These are phyloP conservation scores for Ianthella basta DNA, from an alignment of 37 sponge, comb jelly and placozoan species.

Conservation along the genomic window DNA sequence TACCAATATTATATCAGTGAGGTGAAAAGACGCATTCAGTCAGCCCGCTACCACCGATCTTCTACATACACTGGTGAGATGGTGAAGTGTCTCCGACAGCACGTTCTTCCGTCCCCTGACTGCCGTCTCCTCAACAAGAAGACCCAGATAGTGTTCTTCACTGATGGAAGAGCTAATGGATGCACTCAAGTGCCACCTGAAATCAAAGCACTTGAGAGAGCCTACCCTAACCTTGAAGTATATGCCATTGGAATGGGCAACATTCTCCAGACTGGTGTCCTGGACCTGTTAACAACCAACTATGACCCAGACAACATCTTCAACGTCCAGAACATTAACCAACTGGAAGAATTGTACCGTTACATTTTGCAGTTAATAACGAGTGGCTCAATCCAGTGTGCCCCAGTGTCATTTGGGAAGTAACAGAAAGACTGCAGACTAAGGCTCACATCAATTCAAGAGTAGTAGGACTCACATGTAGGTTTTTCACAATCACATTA, in stretches of 20 bases:
- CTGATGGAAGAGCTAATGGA: slow-evolving; percentile 22
- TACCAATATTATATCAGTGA: not conserved
- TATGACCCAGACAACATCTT: slow-evolving; percentile 20
- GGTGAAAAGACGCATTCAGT: not conserved
- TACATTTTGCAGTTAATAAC: not conserved
- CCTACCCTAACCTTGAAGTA: slow-evolving; percentile 4
- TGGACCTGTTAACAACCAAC: not conserved
- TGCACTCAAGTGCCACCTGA: not conserved
- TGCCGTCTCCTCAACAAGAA: not conserved
- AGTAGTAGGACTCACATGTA: no score
- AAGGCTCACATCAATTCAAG: no score
- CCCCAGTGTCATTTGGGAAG: no score
- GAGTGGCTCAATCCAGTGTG: no score
- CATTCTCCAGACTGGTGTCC: not conserved
- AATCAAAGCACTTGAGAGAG: not conserved
- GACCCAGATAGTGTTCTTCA: slow-evolving; percentile 31
- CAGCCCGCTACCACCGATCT: slow-evolving; percentile 4
- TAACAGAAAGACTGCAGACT: no score
- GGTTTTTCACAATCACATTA: no score
- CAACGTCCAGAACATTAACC: slow-evolving; percentile 5
- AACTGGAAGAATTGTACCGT: not conserved
- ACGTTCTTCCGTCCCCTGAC: slow-evolving; percentile 24
- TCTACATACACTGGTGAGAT: slow-evolving; percentile 5
- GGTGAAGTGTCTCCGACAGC: not conserved
- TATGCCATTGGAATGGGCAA: slow-evolving; percentile 33